Conservation (phyloP, 1,140 invertebrate genomes). For the Tetragnatha versicolor region DNA sequence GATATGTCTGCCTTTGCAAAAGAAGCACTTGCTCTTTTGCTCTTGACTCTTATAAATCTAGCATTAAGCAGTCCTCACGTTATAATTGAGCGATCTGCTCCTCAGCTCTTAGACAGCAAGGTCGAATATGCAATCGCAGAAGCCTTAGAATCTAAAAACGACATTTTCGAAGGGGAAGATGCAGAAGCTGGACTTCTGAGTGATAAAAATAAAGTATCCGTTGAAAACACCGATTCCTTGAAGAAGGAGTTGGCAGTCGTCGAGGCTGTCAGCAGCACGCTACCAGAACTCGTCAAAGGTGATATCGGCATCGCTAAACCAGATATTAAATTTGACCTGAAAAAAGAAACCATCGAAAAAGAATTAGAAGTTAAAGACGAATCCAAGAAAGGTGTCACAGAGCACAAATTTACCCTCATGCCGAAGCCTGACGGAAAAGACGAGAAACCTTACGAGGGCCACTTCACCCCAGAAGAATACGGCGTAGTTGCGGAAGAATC, state of each 20-base stretch:
- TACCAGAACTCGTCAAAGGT: background rate
- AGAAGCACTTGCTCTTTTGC: background rate
- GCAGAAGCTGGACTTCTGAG: too few species aligned
- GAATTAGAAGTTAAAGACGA: background rate
- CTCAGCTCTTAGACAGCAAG: too few species aligned
- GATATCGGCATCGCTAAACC: background rate
- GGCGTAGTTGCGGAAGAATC: background rate
- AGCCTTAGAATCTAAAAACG: background rate
- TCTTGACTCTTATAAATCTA: background rate
- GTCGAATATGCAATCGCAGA: slow-evolving; percentile 1
- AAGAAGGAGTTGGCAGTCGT: background rate
- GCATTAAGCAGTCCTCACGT: background rate
- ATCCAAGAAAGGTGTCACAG: background rate
- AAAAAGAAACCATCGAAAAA: background rate
- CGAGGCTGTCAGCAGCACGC: background rate
- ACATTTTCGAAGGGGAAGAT: background rate
- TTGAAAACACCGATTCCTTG: background rate
- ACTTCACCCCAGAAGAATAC: background rate
- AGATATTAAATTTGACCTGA: background rate
- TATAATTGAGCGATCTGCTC: background rate
- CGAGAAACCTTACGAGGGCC: background rate
- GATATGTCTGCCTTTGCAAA: background rate
- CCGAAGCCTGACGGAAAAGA: slow-evolving; percentile 17
- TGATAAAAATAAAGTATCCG: background rate
- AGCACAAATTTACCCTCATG: background rate